Base-by-base conservation (phyloP, 2,113 vertebrate genomes). In the Chiloscyllium plagiosum region DNA sequence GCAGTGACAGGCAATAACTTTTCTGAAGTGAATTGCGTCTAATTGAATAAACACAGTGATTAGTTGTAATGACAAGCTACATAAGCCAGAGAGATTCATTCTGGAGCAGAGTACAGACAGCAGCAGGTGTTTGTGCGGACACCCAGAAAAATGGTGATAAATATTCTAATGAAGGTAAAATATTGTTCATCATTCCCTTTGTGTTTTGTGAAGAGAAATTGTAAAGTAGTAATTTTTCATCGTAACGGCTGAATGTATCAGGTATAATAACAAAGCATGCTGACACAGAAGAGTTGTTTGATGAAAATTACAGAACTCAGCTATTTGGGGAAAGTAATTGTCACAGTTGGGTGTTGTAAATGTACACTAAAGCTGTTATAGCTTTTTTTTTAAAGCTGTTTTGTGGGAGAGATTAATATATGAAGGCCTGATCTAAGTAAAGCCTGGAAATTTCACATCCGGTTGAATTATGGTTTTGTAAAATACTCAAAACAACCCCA, bases 181-280 rank as follows among this genome's bases (percentile, higher is more conserved):
- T 97, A 98, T 97, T 96, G 97, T 97, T 97, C 97, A 96, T 98
- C 97, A 97, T 98, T 97, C 96, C 96, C 92, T 97, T 97, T 97
- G 97, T 96, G 97, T 97, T 97, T 98, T 98, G 98, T 97, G 97
- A 97, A 97, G 97, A 97, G 98, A 97, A 98, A 96, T 97, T 97
- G 97, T 97, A 97, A 98, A 98, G 97, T 97, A 97, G 97, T 97
- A 96, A 97, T 98, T 97, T 97, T 97, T 98, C 98, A 98, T 96
- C 96, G 97, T 98, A 97, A 98, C 98, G 98, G 97, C 97, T 96
- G 98, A 98, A 98, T 98, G 98, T 98, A 98, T 98, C 98, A 98
- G 97, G 95, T 96, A 96, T 96, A 96, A 96, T 96, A 97, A 97
- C 97, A 96, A 96, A 69, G 97, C 96, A 96, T 97, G 97, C 97